Evolutionary conservation across 2,888 invertebrate genomes (phyloP), one percentile per base, ranked within the genome.

Genomic region (Lasioglossum figueresi): DNA sequence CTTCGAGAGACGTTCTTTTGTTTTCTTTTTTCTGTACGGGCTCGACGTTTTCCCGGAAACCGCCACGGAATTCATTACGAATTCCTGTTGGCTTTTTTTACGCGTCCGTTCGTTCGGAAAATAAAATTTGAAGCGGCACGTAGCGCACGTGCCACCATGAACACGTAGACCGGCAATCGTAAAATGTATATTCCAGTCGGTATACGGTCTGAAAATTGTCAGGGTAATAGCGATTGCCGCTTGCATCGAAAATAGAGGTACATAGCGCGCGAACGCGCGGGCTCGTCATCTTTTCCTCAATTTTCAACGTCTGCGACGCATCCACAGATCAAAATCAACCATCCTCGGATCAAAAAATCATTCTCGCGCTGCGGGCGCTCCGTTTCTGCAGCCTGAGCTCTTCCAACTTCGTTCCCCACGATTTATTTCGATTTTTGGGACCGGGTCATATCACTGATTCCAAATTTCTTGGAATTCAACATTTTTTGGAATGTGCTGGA

Each of bases 91-190:
- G 34, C 23, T 34, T 66, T 40, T 68, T 40, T 68, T 80, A 27
- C 52, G 45, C 48, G 48, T 48, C 40, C 59, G 76, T 76, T 63
- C 75, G 59, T 56, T 45, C 59, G 59, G 43, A 52, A 73, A 70
- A 76, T 80, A 76, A 80, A 70, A 73, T 72, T 80, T 71, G 43
- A 66, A 43, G 56, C 70, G 70, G 79, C 87, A 83, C 87, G 86
- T 75, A 87, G 68, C 76, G 81, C 87, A 81, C 83, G 87, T 80
- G 81, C 79, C 80, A 80, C 80, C 82, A 76, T 78, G 84, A 76
- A 82, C 88, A 87, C 87, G 88, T 88, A 87, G 56, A 68, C 82
- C 34, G 66, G 79, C 75, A 81, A 87, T 82, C 88, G 83, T 88
- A 88, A 88, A 88, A 88, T 88, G 82, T 87, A 84, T 84, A 84